Conservation (phyloP, 1,140 invertebrate species). For the Sycophila sp. region DNA sequence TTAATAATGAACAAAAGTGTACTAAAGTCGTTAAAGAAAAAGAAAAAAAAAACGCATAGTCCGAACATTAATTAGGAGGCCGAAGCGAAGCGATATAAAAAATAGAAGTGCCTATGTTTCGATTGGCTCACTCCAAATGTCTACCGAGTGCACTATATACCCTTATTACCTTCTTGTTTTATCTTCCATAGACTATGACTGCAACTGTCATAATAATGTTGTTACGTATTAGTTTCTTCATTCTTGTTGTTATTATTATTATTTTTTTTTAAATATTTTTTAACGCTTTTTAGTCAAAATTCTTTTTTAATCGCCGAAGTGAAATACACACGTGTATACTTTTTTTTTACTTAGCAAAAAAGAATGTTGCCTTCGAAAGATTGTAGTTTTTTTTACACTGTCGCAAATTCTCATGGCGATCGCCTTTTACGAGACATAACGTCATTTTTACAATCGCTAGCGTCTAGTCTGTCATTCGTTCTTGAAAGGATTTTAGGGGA, state of each 20-base stretch:
- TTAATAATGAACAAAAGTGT: too few relatives aligned
- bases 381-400: slow-evolving; percentile 17
- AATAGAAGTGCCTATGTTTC: too few relatives aligned
- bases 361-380: background rate
- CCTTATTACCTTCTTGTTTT: background rate
- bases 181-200: background rate
- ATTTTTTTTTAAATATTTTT: slow-evolving; percentile 13
- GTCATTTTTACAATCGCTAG: background rate
- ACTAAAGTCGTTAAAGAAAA: too few relatives aligned
- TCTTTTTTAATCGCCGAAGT: background rate
- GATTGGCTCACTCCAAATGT: too few relatives aligned
- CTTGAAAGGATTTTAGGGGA: too few relatives aligned
- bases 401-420: background rate
- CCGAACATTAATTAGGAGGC: too few relatives aligned
- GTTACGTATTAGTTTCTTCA: background rate
- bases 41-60: too few relatives aligned
- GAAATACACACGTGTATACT: too few relatives aligned
- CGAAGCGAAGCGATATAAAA: too few relatives aligned
- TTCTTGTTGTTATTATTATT: background rate
- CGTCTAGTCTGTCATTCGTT: slow-evolving; percentile 5
- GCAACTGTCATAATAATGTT: background rate
- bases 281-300: slow-evolving; percentile 2
- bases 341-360: slow-evolving; percentile 1
- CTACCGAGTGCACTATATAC: too few relatives aligned
- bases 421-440: too few relatives aligned